Base-by-base conservation (phyloP, 2,113 vertebrate species). In the Hirundichthys speculiger region DNA sequence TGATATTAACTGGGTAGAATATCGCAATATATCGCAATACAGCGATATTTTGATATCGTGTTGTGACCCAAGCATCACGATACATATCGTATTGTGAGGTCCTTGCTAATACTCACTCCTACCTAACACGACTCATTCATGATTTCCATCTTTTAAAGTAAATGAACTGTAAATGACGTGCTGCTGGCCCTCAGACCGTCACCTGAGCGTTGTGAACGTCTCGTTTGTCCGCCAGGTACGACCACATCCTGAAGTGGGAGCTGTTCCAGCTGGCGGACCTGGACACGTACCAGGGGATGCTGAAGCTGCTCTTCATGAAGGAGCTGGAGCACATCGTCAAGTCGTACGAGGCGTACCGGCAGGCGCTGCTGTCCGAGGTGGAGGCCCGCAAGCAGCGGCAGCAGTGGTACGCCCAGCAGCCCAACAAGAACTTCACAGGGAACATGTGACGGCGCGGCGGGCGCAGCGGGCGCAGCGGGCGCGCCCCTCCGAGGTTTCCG, bases 241-340 rank as follows among this genome's bases (percentile, higher is more conserved):
- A 99, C 86, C 97, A 99, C 92, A 99, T 99, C 86, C 85, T 99
- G 65, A 99, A 99, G 90, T 99, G 98, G 98, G 98, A 98, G 86
- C 91, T 99, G 81, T 99, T 99, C 93, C 98, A 99, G 91, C 90
- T 99, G 86, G 96, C 96, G 0, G 98, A 99, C 88, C 83, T 99
- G 91, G 98, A 99, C 88, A 98, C 96, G 0, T 99, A 99, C 86
- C 98, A 99, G 93, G 96, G 97, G 10, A 98, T 99, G 96, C 90
- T 99, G 79, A 98, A 98, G 93, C 92, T 99, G 91, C 96, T 99
- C 42, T 99, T 99, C 90, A 99, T 98, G 98, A 99, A 99, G 87
- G 98, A 99, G 91, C 93, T 99, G 92, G 97, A 99, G 72, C 93
- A 96, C 55, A 99, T 98, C 39, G 98, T 99, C 68, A 99, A 98